Percentiles rank a stretch among this genome's conserved stretches.
Evolutionary conservation across 2,888 invertebrate species (phyloP).

Genomic region (Ceriagrion tenellum): DNA sequence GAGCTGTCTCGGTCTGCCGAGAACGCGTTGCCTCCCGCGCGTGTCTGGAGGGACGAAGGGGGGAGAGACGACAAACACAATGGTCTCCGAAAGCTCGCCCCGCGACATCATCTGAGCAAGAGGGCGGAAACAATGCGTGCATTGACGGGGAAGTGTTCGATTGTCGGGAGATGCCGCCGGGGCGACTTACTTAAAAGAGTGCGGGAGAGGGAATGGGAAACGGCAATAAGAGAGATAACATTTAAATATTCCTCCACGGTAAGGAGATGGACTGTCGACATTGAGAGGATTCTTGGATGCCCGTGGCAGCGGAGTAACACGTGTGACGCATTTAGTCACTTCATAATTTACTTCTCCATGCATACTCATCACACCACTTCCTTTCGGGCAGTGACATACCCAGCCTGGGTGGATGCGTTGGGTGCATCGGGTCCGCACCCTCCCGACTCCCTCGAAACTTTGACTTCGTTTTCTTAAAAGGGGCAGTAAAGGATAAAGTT

Average conservation of each 20-base stretch:
- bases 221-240: neutral
- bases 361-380: too few species aligned
- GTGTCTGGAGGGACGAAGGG: too few species aligned
- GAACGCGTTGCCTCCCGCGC: neutral
- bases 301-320: too few species aligned
- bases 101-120: neutral
- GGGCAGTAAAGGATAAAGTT: too few species aligned
- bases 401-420: too few species aligned
- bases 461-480: too few species aligned
- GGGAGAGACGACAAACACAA: neutral
- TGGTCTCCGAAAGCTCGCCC: neutral
- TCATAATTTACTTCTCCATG: too few species aligned
- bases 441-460: too few species aligned
- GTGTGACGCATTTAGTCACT: too few species aligned
- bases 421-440: too few species aligned
- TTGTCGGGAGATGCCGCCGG: neutral
- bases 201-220: neutral
- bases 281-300: too few species aligned
- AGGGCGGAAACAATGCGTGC: neutral
- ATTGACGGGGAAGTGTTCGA: neutral
- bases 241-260: neutral
- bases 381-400: too few species aligned
- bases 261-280: neutral
- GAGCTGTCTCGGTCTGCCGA: slow-evolving; percentile 18
- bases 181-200: neutral